Evolutionary conservation across 2,113 vertebrate genomes (phyloP), one percentile per base, ranked within the genome.

Genomic region (Natator depressus): DNA sequence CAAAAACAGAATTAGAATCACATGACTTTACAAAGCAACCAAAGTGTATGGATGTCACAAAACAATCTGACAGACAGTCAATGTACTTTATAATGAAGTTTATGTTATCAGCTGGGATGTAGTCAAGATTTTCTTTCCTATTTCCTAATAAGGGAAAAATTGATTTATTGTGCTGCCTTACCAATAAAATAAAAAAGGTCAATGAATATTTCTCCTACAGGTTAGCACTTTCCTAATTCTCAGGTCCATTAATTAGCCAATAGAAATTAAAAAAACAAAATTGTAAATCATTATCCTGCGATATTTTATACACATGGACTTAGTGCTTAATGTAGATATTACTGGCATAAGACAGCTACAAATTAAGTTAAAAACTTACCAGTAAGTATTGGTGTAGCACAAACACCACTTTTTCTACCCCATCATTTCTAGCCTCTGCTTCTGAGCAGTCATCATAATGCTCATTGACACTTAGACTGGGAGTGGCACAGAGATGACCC

Each of bases 381-480:
- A 17, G 16, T n/a, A 79, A 65, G 4, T 5, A 72, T 65, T 24
- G n/a, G 8, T 79, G 90, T 3, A 0, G 79, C 42, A 72, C 3
- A 59, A 90, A 89, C 5, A 46, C 69, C 12, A 86, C 65, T 87
- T 31, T 29, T 76, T 50, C 24, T 42, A 51, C 13, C 9, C 19
- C 53, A 20, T 38, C 53, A 59, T 50, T 92, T 88, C 84, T 20
- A 27, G 27, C 75, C 20, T 24, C 38, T 82, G 12, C 5, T 51
- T 42, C 47, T 86, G 80, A 31, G 82, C 80, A 10, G 80, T 6
- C 78, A n/a, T 46, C 50, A 62, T 75, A 81, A 88, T 16, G 20
- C 38, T 8, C 75, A 75, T 13, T 0, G 1, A 49, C 55, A 91
- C 62, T 35, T 29, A 62, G 35, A 31, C 0, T 1, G 0, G 79